phyloP scores from a whole-genome alignment of 2,113 vertebrate genomes.

The Ctenomys sociabilis region DNA sequence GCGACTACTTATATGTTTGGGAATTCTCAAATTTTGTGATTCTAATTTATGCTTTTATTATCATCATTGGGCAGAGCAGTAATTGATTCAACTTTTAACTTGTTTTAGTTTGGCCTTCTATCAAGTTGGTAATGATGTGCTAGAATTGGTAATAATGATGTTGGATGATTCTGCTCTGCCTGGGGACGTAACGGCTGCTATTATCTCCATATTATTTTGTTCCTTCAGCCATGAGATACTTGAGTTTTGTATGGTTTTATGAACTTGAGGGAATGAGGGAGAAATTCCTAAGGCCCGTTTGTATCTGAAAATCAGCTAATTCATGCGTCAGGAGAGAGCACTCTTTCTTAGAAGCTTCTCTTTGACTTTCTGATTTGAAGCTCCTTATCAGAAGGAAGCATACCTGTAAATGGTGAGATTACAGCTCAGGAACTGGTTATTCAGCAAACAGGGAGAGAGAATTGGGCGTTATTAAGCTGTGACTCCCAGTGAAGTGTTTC shows the following conservation, averaged over 20 bases:
- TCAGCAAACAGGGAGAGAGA: not conserved
- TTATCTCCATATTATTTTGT: not conserved
- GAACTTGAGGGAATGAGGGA: not conserved
- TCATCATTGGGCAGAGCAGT: not conserved
- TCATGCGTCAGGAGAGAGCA: not conserved
- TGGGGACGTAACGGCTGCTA: not conserved
- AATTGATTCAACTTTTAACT: not conserved
- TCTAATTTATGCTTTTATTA: conserved; percentile 27
- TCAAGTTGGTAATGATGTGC: not conserved
- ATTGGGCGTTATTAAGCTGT: not conserved
- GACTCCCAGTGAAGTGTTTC: not conserved
- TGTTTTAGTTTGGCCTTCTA: conserved; percentile 39
- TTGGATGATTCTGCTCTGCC: not conserved
- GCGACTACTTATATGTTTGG: not conserved
- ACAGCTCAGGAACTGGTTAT: not conserved
- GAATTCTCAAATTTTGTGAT: conserved; percentile 9
- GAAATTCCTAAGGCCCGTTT: not conserved
- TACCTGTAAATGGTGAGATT: not conserved
- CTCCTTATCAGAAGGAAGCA: not conserved
- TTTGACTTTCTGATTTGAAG: conserved; percentile 19
- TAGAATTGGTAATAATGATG: not conserved
- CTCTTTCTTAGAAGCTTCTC: not conserved
- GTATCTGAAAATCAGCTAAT: conserved; percentile 28
- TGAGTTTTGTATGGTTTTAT: conserved; percentile 12
- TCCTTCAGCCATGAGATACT: not conserved